Percentiles rank a stretch among this genome's conserved stretches.
phyloP scores from a whole-genome alignment of 2,888 invertebrate species.

The Tortricodes alternella region DNA sequence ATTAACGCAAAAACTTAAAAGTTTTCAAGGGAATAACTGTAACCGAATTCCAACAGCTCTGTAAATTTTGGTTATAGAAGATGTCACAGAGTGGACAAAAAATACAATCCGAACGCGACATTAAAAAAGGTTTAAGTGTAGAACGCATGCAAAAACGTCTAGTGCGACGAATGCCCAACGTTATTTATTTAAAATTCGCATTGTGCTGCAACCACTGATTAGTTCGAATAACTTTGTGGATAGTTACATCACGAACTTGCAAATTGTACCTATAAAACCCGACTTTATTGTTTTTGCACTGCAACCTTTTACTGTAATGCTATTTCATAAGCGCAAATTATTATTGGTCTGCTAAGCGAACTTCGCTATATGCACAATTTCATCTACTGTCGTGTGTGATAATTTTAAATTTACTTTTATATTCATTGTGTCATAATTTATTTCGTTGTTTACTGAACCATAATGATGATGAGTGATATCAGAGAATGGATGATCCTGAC shows the following conservation, averaged over 20 bases:
- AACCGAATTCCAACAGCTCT: too few species aligned
- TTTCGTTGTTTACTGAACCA: too few species aligned
- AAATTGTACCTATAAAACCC: slow-evolving; percentile 20
- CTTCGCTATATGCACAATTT: neutral
- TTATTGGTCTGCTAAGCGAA: slow-evolving; percentile 5
- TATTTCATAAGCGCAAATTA: slow-evolving; percentile 15
- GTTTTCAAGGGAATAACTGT: too few species aligned
- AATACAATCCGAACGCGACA: too few species aligned
- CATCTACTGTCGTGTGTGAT: too few species aligned
- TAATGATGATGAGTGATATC: too few species aligned
- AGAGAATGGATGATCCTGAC: too few species aligned
- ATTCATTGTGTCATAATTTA: too few species aligned
- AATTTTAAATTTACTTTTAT: too few species aligned
- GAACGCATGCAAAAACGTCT: neutral
- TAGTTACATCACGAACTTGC: slow-evolving; percentile 10
- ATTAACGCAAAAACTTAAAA: too few species aligned
- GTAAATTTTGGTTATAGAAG: too few species aligned
- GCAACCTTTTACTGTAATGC: slow-evolving; percentile 2
- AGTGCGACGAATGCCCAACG: neutral
- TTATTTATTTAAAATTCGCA: neutral
- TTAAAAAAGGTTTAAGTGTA: neutral
- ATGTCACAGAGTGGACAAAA: too few species aligned
- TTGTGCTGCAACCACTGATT: neutral
- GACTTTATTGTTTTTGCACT: slow-evolving; percentile 15
- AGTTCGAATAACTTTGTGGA: neutral